Base-by-base conservation (phyloP, 2,797 vertebrate species). In the Urophycis tenuis region DNA sequence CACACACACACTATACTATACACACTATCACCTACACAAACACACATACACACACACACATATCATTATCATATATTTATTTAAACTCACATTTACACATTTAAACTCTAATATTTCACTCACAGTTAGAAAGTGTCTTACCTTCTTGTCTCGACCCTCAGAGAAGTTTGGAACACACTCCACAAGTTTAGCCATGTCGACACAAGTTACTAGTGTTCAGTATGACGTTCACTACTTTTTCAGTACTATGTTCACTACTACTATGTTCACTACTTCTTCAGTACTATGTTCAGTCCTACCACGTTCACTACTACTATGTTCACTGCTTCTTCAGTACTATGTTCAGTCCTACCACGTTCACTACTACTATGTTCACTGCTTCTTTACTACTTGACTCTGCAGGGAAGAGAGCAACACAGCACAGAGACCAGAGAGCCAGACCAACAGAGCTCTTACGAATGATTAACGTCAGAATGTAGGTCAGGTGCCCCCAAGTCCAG, bases 81-180 rank as follows among this genome's bases (percentile, higher is more conserved):
- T n/a, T n/a, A n/a, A 2, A 41, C 12, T 8, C 12, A 41, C 39
- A 8, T 8, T 41, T 9, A 36, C 9, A 36, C 35, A 36, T 9
- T 9, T 36, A 36, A 36, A 36, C 35, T 4, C 35, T 36, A 36
- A n/a, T 36, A 36, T 36, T 4, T 9, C 9, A 36, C 35, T 4
- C 35, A 4, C 35, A 36, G 4, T 4, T 36, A 36, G 35, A 36
- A 67, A 67, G 60, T 17, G 7, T 35, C 83, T 78, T 71, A 99
- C 97, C 96, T 97, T 92, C 88, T 95, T 94, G 84, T 92, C 92
- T 67, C 93, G 94, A 0, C 97, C 97, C 82, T 99, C 96, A 0
- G 97, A 99, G 90, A 99, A 98, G 91, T 99, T 99, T 53, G 97
- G 97, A 34, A 99, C 96, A 30, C 97, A 99, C 83, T 99, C 97